These are phyloP conservation scores for Sarcophaga caerulescens DNA, from an alignment of 2,888 invertebrate genomes.

Conservation along the genomic window DNA sequence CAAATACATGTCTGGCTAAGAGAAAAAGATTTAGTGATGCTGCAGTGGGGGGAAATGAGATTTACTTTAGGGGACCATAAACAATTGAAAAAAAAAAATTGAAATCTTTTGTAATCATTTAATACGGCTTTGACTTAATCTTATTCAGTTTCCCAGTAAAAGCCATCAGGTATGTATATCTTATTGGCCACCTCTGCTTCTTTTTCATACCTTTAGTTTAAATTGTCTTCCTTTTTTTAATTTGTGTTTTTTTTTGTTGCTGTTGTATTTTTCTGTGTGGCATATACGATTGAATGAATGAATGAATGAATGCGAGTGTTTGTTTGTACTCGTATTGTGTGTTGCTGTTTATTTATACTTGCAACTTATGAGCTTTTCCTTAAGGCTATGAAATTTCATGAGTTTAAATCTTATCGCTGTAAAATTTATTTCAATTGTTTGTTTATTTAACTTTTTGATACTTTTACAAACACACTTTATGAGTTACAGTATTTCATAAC, in stretches of 20 bases:
- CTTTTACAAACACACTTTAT: conserved; percentile 56
- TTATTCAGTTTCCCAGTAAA: not conserved
- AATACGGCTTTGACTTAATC: too few species aligned
- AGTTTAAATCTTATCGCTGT: conserved; percentile 68
- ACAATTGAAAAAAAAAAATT: not conserved
- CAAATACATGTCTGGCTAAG: not conserved
- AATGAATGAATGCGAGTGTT: not conserved
- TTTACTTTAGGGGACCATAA: not conserved
- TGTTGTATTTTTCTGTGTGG: conserved; percentile 9
- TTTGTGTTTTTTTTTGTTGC: conserved; percentile 13
- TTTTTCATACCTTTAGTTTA: conserved; percentile 22
- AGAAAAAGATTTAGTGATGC: not conserved
- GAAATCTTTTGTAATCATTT: too few species aligned
- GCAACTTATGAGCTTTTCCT: conserved; percentile 68
- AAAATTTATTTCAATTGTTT: conserved; percentile 67
- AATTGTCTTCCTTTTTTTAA: conserved; percentile 60
- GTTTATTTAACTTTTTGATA: conserved; percentile 58
- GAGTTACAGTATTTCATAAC: conserved; percentile 46
- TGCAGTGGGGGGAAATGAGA: not conserved
- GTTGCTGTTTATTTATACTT: conserved; percentile 42
- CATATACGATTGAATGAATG: not conserved
- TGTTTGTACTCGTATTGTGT: conserved; percentile 19
- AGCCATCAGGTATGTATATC: not conserved
- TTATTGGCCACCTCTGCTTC: conserved; percentile 37
- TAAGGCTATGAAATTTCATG: conserved; percentile 69